Evolutionary conservation across 2,113 vertebrate genomes (phyloP), one percentile per base, ranked within the genome.

Genomic region (Ranitomeya variabilis): DNA sequence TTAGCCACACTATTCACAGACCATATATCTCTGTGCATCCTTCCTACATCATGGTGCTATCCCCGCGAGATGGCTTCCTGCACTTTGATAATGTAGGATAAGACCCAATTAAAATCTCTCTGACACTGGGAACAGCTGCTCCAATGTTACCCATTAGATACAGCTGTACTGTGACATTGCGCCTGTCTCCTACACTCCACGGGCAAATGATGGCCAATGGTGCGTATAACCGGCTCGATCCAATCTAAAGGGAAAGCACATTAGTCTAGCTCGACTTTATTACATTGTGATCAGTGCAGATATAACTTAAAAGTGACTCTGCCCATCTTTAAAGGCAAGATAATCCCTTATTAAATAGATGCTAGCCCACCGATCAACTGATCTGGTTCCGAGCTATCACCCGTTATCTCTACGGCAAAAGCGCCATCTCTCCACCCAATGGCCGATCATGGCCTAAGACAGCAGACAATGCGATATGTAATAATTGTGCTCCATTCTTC

Each of bases 81-180:
- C 23, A 8, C 81, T 67, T 52, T 83, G 62, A 66, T 69, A 69
- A 18, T 83, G 37, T 69, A 67, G 9, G 19, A 83, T 83, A 83
- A 83, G 60, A 66, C 69, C 81, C 37, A 83, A 83, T 83, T 83
- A 83, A 69, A 83, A 23, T 83, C 52, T 69, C 67, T 69, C 45
- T 83, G 62, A 83, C 45, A 83, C 62, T 66, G 37, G 59, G 21
- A 67, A 67, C 81, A 83, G 81, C 81, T 67, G 81, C 11, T 31
- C 54, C 64, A 52, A 54, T 54, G 79, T 80, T 80, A 57, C 37
- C 55, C 57, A 80, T 67, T 83, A 83, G 62, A 67, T 52, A 54
- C 69, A n/a, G 45, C 59, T 67, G 81, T 67, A 66, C 69, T 31
- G 81, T 83, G 81, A 69, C 81, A 83, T 83, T 52, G 62, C 54